Conservation (phyloP, 2,797 vertebrate genomes). For the Gobio occitaniae region DNA sequence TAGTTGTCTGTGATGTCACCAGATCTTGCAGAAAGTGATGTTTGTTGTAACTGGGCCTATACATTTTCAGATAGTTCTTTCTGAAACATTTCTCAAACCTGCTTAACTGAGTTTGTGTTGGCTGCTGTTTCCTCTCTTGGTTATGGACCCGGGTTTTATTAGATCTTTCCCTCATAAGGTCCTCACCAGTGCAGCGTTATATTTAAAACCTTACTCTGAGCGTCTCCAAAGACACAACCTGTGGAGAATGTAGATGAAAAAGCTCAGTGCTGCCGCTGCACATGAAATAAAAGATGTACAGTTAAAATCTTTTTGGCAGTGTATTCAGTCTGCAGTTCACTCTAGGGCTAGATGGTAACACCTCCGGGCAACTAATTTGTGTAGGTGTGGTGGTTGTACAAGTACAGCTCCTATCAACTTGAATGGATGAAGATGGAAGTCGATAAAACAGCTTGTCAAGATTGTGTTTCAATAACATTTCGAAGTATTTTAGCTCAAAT, state of each 20-base stretch:
- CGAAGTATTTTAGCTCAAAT: background rate
- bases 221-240: conserved; percentile 17
- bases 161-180: conserved; percentile 38
- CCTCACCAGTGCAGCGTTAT: conserved; percentile 35
- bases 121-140: conserved; percentile 36
- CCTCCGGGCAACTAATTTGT: background rate
- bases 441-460: background rate
- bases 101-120: background rate
- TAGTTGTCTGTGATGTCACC: background rate
- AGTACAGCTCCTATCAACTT: background rate
- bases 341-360: background rate
- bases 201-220: conserved; percentile 45
- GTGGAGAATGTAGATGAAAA: conserved; percentile 20
- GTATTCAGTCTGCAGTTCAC: background rate
- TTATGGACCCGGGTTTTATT: conserved; percentile 52
- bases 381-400: background rate
- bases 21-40: conserved; percentile 6
- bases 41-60: background rate
- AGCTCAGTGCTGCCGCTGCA: background rate
- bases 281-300: conserved; percentile 21
- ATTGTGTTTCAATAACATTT: background rate
- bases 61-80: conserved; percentile 4
- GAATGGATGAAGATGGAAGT: background rate
- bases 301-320: conserved; percentile 6
- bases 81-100: conserved; percentile 20